A percentile compares a stretch with the other conserved stretches of the same genome.
Conservation (phyloP, 2,113 vertebrate species). For the Drymodes brunneopygia region DNA sequence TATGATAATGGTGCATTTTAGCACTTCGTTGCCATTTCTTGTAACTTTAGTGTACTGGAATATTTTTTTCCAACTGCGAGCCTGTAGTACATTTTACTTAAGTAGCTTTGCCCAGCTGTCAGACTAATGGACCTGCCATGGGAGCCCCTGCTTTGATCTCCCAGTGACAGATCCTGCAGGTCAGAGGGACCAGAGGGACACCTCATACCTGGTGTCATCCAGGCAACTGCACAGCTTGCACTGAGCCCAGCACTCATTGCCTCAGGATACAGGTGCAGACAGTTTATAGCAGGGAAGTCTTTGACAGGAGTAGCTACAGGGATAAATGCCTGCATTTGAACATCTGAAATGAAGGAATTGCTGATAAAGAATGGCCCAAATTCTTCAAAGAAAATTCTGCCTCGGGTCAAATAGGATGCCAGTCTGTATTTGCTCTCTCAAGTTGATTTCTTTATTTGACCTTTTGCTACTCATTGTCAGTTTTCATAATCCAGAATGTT, state of each 20-base stretch:
- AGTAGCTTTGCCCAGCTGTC: not conserved
- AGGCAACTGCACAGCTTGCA: not conserved
- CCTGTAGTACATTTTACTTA: not conserved
- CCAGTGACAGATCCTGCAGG: constrained; percentile 26
- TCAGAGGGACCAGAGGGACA: not conserved
- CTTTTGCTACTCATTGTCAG: constrained; percentile 37
- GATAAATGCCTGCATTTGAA: constrained; percentile 54
- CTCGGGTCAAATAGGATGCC: not conserved
- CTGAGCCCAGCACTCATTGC: not conserved
- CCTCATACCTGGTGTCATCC: not conserved
- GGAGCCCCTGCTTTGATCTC: constrained; percentile 55
- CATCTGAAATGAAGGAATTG: constrained; percentile 44
- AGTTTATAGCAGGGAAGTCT: constrained; percentile 33
- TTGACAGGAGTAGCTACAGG: constrained; percentile 55
- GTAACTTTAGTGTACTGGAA: not conserved
- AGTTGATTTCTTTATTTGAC: constrained; percentile 48
- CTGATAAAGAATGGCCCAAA: constrained; percentile 48
- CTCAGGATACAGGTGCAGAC: constrained; percentile 50
- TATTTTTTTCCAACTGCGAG: not conserved
- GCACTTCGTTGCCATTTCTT: not conserved
- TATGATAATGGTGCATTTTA: not conserved
- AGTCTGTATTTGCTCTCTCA: constrained; percentile 37
- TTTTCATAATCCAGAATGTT: constrained; percentile 6
- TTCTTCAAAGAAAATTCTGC: constrained; percentile 8
- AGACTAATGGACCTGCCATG: constrained; percentile 5